Evolutionary conservation across 2,797 vertebrate genomes (phyloP), one percentile per base, ranked within the genome.

Genomic region (Pangasius sanitwongsei): DNA sequence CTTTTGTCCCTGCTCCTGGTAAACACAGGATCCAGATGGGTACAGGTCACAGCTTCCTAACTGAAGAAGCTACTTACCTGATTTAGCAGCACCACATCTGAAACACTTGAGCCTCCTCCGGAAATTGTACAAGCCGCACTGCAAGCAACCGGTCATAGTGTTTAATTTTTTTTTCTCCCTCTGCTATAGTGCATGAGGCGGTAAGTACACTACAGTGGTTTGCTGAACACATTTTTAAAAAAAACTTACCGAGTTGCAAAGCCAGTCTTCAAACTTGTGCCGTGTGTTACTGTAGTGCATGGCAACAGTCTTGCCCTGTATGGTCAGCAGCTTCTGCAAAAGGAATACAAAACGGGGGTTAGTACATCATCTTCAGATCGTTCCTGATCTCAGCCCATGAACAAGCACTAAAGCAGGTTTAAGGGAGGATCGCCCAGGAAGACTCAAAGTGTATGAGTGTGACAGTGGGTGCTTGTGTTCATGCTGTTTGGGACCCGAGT

Each of bases 91-190:
- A 95, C 98, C 98, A 95, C 99, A 99, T 94, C 98, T 98, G 96
- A 99, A 99, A 96, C 99, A 99, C 97, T 99, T 99, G 95, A 99
- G 97, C 96, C 99, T 97, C 95, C 99, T 98, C 93, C 98, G 98
- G 97, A 99, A 99, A 97, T 99, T 99, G 96, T 99, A 99, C 95
- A 99, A 98, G 96, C 98, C 98, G 96, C 99, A 99, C 99, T 99
- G 95, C 61, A 95, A 97, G 95, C 94, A 96, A 97, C 94, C 95
- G 95, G 95, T 97, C 95, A 97, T 86, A 96, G 94, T 89, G 93
- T 95, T 96, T 96, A 96, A 94, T 89, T 92, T 55, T 16, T 78
- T 16, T 53, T 75, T 61, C 44, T 1, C 95, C 94, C 94, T 94
- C 91, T 93, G 93, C 91, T 94, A 91, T 90, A 93, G 91, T 93